Evolutionary conservation across 2,888 invertebrate species (phyloP), one percentile per base, ranked within the genome.

Genomic region (Papilio demoleus): DNA sequence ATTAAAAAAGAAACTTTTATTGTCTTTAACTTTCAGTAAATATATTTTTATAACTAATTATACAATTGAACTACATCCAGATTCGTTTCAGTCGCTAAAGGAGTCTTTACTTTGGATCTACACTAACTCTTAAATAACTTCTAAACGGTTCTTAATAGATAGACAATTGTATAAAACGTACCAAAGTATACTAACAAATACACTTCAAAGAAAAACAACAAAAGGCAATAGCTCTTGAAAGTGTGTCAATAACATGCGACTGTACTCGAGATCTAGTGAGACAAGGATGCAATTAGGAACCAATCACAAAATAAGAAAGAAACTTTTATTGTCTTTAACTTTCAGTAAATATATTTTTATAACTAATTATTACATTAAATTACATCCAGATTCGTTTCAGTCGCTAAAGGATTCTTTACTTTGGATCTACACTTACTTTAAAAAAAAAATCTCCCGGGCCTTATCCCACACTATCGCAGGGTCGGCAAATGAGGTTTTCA

Each of bases 1-100:
- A n/a, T 56, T 42, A 42, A 38, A 53, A 63, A 34, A 11, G 6
- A 63, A 68, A 45, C 27, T 45, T 58, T 56, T 62, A 8, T 1
- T 36, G 31, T 45, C 9, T 56, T 34, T 22, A 56, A 45, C 17
- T 45, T 45, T 27, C 8, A 38, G 34, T 40, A 17, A 4, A 9
- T 22, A n/a, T 27, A 8, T 5, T 42, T n/a, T n/a, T 17, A 17
- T 17, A 4, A 17, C 40, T 17, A 42, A 42, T 42, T 17, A n/a
- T 17, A 42, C 17, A 38, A 8, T 56, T 53, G 17, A 11, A 11
- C 17, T 40, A 27, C 31, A 27, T 14, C 11, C 14, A 59, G n/a
- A 34, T 4, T 19, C 6, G 12, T 17, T 59, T 59, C 17, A 19
- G 4, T 19, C 36, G 11, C 19, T 36, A 36, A 3, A 2, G 8